These are phyloP conservation scores for Tyria jacobaeae DNA, from an alignment of 2,888 invertebrate genomes.

Conservation along the genomic window DNA sequence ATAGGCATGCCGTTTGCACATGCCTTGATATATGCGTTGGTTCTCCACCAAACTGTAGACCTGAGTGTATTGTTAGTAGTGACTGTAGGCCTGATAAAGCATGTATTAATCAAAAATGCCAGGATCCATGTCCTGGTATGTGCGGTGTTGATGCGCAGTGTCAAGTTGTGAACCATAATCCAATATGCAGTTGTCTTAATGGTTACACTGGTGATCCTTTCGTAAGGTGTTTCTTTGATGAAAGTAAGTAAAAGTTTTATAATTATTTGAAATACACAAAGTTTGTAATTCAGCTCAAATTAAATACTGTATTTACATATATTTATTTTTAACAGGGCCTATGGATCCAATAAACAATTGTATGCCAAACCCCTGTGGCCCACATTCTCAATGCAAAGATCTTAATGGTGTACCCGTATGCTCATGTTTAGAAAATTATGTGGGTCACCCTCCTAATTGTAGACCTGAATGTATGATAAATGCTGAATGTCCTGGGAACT, in stretches of 20 bases:
- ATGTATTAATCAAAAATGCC: constrained; percentile 92
- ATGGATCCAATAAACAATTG: constrained; percentile 87
- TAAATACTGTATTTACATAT: constrained; percentile 5
- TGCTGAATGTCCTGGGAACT: constrained; percentile 90
- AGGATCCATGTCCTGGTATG: constrained; percentile 91
- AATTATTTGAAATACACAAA: neutral
- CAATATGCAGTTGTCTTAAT: constrained; percentile 91
- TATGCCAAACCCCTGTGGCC: constrained; percentile 91
- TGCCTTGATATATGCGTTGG: constrained; percentile 91
- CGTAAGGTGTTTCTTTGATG: constrained; percentile 88
- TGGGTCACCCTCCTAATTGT: constrained; percentile 93
- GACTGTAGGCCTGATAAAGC: constrained; percentile 92
- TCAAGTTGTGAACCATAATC: constrained; percentile 92
- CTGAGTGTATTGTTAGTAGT: constrained; percentile 92
- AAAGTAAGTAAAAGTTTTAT: constrained; percentile 84
- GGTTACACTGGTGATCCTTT: constrained; percentile 93
- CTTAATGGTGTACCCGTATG: constrained; percentile 90
- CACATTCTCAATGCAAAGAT: constrained; percentile 91
- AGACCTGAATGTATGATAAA: constrained; percentile 91
- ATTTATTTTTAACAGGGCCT: constrained; percentile 66
- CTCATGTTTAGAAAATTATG: constrained; percentile 90
- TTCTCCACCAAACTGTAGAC: constrained; percentile 91
- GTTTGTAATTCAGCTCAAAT: neutral
- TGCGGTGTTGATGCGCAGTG: constrained; percentile 93
- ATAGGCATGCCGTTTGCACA: constrained; percentile 91